Percentiles rank a stretch among this genome's conserved stretches.
Conservation (phyloP, 2,888 invertebrate genomes). For the Melinopterus prodromus region DNA sequence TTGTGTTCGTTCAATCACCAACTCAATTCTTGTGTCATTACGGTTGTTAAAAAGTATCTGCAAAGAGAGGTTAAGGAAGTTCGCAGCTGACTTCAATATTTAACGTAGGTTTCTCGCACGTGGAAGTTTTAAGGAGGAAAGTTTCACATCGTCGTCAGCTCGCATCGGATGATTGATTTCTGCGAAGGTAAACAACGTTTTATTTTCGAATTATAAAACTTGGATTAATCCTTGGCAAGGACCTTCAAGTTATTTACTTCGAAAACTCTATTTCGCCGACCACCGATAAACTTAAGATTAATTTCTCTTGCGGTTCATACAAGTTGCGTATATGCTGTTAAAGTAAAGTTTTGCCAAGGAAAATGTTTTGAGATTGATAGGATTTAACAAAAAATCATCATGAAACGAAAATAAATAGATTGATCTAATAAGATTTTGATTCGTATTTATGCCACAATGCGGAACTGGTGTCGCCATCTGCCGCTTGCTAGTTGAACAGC, state of each 20-base stretch:
- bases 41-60: not conserved
- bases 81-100: not conserved
- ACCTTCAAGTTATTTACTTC: constrained; percentile 24
- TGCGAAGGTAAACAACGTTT: constrained; percentile 30
- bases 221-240: constrained; percentile 30
- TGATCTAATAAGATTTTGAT: not conserved
- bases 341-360: not conserved
- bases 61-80: constrained; percentile 9
- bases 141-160: constrained; percentile 18
- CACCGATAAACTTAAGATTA: not conserved
- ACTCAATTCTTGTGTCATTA: too few relatives aligned
- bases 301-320: not conserved
- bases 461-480: not conserved
- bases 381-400: not conserved
- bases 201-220: constrained; percentile 36
- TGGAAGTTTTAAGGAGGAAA: constrained; percentile 29
- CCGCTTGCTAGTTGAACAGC: not conserved
- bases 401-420: not conserved
- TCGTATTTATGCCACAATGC: not conserved
- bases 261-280: constrained; percentile 19
- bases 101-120: constrained; percentile 17
- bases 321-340: not conserved
- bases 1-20: not conserved
- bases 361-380: not conserved
- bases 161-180: constrained; percentile 33